phyloP scores from a whole-genome alignment of 2,888 invertebrate species.

The Zhuqinia jingwanae region DNA sequence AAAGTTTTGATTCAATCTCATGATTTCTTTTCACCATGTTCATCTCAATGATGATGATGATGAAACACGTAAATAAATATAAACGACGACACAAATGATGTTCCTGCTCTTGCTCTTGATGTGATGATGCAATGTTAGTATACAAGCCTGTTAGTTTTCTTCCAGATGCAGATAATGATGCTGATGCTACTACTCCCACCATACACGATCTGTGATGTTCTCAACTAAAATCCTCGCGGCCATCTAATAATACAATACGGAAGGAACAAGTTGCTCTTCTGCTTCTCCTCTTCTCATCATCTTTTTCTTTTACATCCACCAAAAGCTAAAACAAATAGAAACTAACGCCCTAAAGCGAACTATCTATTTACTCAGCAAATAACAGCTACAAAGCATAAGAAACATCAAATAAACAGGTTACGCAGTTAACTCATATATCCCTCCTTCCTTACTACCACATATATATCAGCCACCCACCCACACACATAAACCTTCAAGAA shows the following conservation, averaged over 20 bases:
- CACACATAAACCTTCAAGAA: background rate
- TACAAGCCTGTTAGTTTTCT: no score
- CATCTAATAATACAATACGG: conserved; percentile 55
- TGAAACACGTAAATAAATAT: conserved; percentile 21
- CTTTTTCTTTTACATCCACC: background rate
- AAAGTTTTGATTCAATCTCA: conserved; percentile 58
- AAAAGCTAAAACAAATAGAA: conserved; percentile 55
- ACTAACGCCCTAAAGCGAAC: conserved; percentile 35
- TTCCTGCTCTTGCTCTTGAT: background rate
- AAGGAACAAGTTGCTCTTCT: conserved; percentile 57
- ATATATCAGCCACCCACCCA: no score
- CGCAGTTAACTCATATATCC: background rate
- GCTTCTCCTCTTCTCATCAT: conserved; percentile 7
- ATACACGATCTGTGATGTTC: no score
- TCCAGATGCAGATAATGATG: conserved; percentile 22
- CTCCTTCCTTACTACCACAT: no score
- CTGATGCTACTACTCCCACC: no score
- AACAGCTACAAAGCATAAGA: background rate
- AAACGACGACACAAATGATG: background rate
- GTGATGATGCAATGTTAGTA: conserved; percentile 36
- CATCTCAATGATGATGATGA: conserved; percentile 29
- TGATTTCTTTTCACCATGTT: conserved; percentile 44
- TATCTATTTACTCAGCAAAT: conserved; percentile 36
- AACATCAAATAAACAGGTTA: background rate
- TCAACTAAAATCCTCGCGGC: conserved; percentile 40